Percentiles rank a stretch among this genome's conserved stretches.
phyloP scores from a whole-genome alignment of 2,797 vertebrate species.

The Glossophaga mutica region DNA sequence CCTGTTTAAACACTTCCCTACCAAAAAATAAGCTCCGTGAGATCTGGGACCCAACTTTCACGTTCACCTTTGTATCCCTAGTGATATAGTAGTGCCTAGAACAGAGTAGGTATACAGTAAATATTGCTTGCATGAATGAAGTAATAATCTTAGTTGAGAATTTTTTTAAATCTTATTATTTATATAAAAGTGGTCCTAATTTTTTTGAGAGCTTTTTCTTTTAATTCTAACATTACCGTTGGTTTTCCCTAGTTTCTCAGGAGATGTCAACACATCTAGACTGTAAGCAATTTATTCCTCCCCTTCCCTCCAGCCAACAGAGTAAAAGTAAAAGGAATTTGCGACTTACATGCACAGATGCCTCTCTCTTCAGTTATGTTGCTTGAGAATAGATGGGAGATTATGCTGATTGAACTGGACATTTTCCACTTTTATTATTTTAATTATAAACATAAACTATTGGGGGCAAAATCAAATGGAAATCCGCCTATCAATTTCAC shows the following conservation, averaged over 20 bases:
- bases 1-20: neutral
- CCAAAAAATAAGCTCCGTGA: neutral
- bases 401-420: constrained; percentile 47
- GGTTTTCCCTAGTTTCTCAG: constrained; percentile 32
- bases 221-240: neutral
- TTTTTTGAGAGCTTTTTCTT: neutral
- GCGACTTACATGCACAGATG: neutral
- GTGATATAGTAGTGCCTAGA: neutral
- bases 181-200: neutral
- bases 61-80: neutral
- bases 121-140: neutral
- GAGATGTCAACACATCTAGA: constrained; percentile 6
- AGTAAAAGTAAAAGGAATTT: constrained; percentile 6
- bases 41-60: neutral
- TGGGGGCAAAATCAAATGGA: constrained; percentile 68
- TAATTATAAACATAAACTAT: constrained; percentile 79
- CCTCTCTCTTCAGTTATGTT: neutral
- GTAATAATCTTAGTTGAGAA: constrained; percentile 5
- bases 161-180: neutral
- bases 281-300: neutral
- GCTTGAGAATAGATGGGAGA: constrained; percentile 42
- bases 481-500: constrained; percentile 77
- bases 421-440: constrained; percentile 67
- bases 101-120: neutral
- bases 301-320: constrained; percentile 13